Percentiles rank a stretch among this genome's conserved stretches.
These are phyloP conservation scores for Plodia interpunctella DNA, from an alignment of 1,140 invertebrate species.

Conservation along the genomic window DNA sequence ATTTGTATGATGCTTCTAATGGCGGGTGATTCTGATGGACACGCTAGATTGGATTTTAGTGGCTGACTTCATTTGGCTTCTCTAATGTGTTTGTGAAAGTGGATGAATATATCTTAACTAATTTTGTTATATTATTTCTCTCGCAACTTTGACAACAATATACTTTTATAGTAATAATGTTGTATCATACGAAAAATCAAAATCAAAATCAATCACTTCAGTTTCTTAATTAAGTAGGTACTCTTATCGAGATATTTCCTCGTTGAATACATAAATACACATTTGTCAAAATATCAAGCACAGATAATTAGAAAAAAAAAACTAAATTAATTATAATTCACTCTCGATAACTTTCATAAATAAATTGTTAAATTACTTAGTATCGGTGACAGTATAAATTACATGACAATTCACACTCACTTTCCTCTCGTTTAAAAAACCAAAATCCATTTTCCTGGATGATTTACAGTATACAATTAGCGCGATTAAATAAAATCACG, in stretches of 20 bases:
- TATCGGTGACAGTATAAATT: background rate
- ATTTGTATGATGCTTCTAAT: constrained; percentile 40
- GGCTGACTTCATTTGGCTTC: background rate
- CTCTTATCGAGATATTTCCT: too few species aligned
- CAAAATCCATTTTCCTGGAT: constrained; percentile 18
- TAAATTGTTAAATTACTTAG: background rate
- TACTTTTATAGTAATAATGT: too few species aligned
- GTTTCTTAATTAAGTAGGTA: too few species aligned
- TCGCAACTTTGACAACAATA: background rate
- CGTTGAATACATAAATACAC: too few species aligned
- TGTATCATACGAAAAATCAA: too few species aligned
- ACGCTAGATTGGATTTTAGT: background rate
- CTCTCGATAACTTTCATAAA: too few species aligned
- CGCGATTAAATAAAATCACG: constrained; percentile 51
- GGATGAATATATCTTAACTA: background rate
- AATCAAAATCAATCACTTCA: too few species aligned
- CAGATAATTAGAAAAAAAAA: too few species aligned
- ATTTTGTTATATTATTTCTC: background rate
- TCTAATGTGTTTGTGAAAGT: background rate
- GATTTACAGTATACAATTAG: constrained; percentile 43
- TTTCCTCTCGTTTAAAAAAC: constrained; percentile 1
- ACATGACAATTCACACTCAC: constrained; percentile 1
- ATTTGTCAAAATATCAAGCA: too few species aligned
- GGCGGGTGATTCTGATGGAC: constrained; percentile 29
- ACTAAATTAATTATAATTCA: too few species aligned